Conservation (phyloP, 2,797 vertebrate genomes). For the Gouania willdenowi region DNA sequence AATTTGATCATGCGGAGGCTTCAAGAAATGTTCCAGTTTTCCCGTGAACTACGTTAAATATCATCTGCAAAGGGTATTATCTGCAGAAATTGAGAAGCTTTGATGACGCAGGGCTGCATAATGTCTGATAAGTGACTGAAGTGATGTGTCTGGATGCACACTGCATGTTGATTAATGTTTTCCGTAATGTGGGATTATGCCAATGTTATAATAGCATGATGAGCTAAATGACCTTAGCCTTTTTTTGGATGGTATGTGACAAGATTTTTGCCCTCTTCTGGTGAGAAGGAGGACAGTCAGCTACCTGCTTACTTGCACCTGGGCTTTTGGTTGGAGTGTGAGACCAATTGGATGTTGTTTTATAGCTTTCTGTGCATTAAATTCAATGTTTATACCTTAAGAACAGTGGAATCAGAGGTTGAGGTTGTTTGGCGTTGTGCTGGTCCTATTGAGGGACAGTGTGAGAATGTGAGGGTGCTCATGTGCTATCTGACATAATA, state of each 20-base stretch:
- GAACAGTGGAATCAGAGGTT: too few species aligned
- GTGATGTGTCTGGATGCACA: conserved; percentile 9
- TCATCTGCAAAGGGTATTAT: conserved; percentile 11
- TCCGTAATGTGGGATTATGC: conserved; percentile 9
- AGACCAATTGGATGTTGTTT: too few species aligned
- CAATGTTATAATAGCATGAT: conserved; percentile 12
- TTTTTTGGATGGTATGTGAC: conserved; percentile 29
- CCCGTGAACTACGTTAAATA: neutral
- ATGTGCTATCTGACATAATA: conserved; percentile 60
- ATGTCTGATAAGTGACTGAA: conserved; percentile 14
- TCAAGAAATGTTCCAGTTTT: neutral
- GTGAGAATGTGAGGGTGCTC: conserved; percentile 17
- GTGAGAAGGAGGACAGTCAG: conserved; percentile 33
- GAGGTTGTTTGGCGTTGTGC: conserved; percentile 32
- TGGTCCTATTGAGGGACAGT: conserved; percentile 14
- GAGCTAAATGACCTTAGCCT: conserved; percentile 30
- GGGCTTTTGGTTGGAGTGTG: conserved; percentile 6
- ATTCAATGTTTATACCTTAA: neutral
- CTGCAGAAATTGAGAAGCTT: conserved; percentile 14
- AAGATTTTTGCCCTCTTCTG: conserved; percentile 67
- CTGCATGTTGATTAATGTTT: conserved; percentile 28
- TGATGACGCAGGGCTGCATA: conserved; percentile 5
- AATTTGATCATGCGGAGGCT: neutral
- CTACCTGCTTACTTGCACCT: conserved; percentile 45
- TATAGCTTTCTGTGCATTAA: neutral